phyloP scores from a whole-genome alignment of 2,113 vertebrate species.

The Cyphomyrus plagiostoma region DNA sequence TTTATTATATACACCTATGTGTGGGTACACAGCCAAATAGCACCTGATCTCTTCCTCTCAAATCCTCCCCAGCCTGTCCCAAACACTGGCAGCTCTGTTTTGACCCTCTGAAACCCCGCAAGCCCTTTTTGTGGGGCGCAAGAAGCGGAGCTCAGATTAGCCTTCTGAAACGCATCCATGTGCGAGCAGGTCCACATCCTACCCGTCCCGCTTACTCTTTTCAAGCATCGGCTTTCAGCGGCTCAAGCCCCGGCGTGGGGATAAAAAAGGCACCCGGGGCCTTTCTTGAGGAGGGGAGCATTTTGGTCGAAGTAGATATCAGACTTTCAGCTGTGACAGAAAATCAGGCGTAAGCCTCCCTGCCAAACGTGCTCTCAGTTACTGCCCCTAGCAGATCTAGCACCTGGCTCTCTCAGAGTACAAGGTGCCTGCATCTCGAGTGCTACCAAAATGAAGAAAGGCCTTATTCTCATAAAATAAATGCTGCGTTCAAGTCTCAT shows the following conservation, averaged over 20 bases:
- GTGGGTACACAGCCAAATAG: conserved; percentile 1
- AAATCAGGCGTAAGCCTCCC: background rate
- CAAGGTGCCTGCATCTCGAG: background rate
- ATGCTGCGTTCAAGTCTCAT: conserved; percentile 41
- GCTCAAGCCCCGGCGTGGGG: background rate
- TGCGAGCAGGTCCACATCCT: background rate
- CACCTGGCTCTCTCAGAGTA: background rate
- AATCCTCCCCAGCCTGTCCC: background rate
- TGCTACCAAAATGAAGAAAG: background rate
- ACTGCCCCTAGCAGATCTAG: conserved; percentile 1
- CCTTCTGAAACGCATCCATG: conserved; percentile 18
- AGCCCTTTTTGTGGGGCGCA: conserved; percentile 19
- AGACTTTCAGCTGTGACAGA: conserved; percentile 1
- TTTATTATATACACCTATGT: conserved; percentile 16
- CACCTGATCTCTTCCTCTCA: conserved; percentile 27
- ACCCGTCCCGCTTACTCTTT: conserved; percentile 1
- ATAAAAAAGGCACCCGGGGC: background rate
- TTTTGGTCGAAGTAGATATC: conserved; percentile 18
- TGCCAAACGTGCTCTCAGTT: conserved; percentile 5
- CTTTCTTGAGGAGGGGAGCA: background rate
- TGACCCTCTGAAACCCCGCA: conserved; percentile 12
- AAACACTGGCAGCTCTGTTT: conserved; percentile 24
- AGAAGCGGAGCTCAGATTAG: conserved; percentile 20
- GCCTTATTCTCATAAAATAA: background rate
- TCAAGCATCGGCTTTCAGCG: conserved; percentile 24